Conservation (phyloP, 2,797 vertebrate genomes). For the Helostoma temminkii region DNA sequence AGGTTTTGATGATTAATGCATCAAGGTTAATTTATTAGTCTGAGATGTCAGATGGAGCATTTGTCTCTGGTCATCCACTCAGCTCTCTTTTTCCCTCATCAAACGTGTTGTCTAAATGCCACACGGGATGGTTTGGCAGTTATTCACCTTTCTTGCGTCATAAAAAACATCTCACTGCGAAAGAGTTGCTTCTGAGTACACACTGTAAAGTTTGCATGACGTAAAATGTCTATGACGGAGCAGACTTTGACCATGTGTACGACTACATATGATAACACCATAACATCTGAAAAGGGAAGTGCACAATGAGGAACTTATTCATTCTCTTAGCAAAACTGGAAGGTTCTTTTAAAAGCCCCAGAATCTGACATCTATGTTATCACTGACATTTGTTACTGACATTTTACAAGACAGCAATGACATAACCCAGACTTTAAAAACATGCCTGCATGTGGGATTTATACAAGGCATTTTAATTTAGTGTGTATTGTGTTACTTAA, state of each 20-base stretch:
- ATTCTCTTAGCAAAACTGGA: neutral
- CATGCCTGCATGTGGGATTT: conserved; percentile 15
- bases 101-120: conserved; percentile 6
- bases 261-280: neutral
- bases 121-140: neutral
- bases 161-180: neutral
- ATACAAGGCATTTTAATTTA: conserved; percentile 17
- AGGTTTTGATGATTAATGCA: too few relatives aligned
- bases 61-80: neutral
- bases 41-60: neutral
- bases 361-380: neutral
- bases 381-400: neutral
- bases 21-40: neutral
- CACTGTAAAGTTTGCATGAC: conserved; percentile 10
- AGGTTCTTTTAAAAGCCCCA: neutral
- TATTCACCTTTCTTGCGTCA: conserved; percentile 30
- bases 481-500: conserved; percentile 9
- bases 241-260: conserved; percentile 40
- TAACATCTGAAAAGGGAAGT: neutral
- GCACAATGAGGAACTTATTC: neutral
- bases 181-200: conserved; percentile 6
- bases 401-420: conserved; percentile 27
- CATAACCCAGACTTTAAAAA: conserved; percentile 11
- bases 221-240: neutral
- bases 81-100: neutral